phyloP scores from a whole-genome alignment of 1,140 invertebrate species.

The Solen grandis region DNA sequence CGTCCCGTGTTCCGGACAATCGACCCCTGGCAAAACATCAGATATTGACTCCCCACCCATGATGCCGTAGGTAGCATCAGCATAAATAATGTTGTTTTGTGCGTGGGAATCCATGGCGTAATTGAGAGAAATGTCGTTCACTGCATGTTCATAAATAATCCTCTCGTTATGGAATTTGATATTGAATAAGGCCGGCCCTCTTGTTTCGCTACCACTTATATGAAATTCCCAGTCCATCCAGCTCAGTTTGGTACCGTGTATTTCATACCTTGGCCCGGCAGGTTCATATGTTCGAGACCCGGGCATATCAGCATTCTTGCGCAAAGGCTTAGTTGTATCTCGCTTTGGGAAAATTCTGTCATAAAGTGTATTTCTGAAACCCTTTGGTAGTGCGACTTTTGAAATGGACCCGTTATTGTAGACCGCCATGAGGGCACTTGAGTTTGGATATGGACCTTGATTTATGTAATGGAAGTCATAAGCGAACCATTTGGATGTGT shows the following conservation, averaged over 20 bases:
- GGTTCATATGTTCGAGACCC: slow-evolving; percentile 43
- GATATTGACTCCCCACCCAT: slow-evolving; percentile 31
- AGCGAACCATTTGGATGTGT: slow-evolving; percentile 40
- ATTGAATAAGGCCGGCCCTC: slow-evolving; percentile 47
- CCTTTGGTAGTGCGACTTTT: slow-evolving; percentile 35
- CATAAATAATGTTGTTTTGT: slow-evolving; percentile 53
- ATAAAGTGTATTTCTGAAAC: slow-evolving; percentile 6
- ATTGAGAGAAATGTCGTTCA: slow-evolving; percentile 61
- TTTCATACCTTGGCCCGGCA: slow-evolving; percentile 23
- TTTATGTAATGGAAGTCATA: slow-evolving; percentile 50
- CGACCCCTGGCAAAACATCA: slow-evolving; percentile 29
- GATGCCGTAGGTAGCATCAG: slow-evolving; percentile 46
- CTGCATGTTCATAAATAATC: slow-evolving; percentile 65
- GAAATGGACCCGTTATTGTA: slow-evolving; percentile 19
- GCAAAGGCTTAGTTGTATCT: slow-evolving; percentile 6
- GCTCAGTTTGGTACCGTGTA: slow-evolving; percentile 32
- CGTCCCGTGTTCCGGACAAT: slow-evolving; percentile 43
- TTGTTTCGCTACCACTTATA: slow-evolving; percentile 39
- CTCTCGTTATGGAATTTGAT: slow-evolving; percentile 51
- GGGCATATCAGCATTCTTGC: slow-evolving; percentile 31
- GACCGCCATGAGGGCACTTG: slow-evolving; percentile 11
- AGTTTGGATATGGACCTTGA: slow-evolving; percentile 34
- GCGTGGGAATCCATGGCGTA: slow-evolving; percentile 45
- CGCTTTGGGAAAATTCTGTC: slow-evolving; percentile 41
- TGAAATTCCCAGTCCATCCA: slow-evolving; percentile 56